Evolutionary conservation across 2,113 vertebrate genomes (phyloP), one percentile per base, ranked within the genome.

Genomic region (Eulacestoma nigropectus): DNA sequence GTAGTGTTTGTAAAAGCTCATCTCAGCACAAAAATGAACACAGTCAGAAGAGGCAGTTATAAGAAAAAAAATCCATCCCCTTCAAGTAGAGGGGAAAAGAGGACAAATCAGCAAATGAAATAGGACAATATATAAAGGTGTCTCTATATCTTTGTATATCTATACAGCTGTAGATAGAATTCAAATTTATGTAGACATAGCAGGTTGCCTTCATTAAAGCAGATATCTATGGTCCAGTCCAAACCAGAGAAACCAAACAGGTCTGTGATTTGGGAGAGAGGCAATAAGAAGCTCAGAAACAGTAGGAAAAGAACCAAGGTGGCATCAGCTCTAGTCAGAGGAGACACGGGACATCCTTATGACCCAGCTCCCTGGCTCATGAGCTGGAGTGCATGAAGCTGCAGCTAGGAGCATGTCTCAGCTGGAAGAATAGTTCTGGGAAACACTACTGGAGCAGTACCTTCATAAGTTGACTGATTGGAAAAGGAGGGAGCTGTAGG

Each of bases 311-410:
- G 35, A 69, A 41, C 16, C 9, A 56, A 68, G n/a, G 49, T 64
- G 37, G 33, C 30, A 67, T 72, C 57, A 72, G 67, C 44, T 80
- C 13, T 67, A 67, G 35, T 67, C 20, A 80, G 70, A 79, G 70
- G 60, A 72, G 30, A 46, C 1, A 2, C 0, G 0, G 27, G 25
- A 27, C 60, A 52, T 62, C 55, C 59, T 84, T 81, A 30, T 13
- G 25, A 52, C n/a, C 56, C 29, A 68, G 20, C 17, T 79, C 22
- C 62, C 32, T 67, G 19, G 33, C 46, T 77, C 20, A 13, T 67
- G 74, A 81, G 46, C 49, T 81, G 53, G 26, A 56, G 33, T 63
- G 29, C 8, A 4, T 35, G 49, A 69, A 81, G 15, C 41, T 81
- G 52, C 59, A 81, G 33, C 49, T 80, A 63, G 68, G 33, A 81